A percentile compares a stretch with the other conserved stretches of the same genome.
Conservation (phyloP, 2,113 vertebrate species). For the Taurulus bubalis region DNA sequence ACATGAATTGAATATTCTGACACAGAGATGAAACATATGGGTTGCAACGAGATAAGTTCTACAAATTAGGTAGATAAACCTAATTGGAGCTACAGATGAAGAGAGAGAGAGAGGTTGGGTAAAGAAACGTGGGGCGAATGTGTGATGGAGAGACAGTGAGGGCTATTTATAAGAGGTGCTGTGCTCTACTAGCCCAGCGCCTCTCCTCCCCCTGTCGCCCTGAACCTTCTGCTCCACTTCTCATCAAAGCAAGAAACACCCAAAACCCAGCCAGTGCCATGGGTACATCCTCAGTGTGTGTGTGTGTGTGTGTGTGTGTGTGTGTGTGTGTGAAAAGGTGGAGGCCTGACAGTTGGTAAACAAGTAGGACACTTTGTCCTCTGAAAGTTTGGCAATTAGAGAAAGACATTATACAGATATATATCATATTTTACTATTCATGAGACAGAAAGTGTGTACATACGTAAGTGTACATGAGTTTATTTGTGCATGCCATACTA, state of each 20-base stretch:
- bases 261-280: slow-evolving; percentile 31
- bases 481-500: neutral
- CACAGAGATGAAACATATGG: neutral
- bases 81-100: slow-evolving; percentile 33
- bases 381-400: slow-evolving; percentile 10
- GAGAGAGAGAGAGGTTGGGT: slow-evolving; percentile 22
- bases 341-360: slow-evolving; percentile 37
- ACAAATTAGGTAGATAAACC: slow-evolving; percentile 15
- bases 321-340: too few species aligned
- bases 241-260: slow-evolving; percentile 67
- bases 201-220: slow-evolving; percentile 58
- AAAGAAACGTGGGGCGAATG: slow-evolving; percentile 32
- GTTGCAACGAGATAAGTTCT: neutral
- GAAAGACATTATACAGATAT: neutral
- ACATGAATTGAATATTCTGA: neutral
- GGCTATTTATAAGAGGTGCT: slow-evolving; percentile 77
- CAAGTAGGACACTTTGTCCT: slow-evolving; percentile 57
- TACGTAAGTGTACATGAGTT: neutral
- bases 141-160: slow-evolving; percentile 40
- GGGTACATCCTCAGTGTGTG: slow-evolving; percentile 39
- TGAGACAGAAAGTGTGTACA: neutral
- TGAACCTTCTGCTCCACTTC: slow-evolving; percentile 79
- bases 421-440: neutral
- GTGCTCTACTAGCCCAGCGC: slow-evolving; percentile 72
- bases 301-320: slow-evolving; percentile 33